phyloP scores from a whole-genome alignment of 2,888 invertebrate species.

The Cistogaster globosa region DNA sequence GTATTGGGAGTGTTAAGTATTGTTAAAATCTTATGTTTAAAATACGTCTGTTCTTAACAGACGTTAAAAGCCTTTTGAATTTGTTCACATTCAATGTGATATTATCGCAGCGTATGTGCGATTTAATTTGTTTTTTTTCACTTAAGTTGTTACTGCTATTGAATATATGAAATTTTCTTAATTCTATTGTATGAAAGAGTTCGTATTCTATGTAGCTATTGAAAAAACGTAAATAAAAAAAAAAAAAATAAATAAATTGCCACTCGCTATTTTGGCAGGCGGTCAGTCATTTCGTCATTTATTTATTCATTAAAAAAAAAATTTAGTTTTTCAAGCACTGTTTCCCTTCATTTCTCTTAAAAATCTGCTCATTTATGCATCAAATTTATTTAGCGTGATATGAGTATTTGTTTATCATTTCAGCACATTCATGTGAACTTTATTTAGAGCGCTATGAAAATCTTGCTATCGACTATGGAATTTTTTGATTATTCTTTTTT shows the following conservation, averaged over 20 bases:
- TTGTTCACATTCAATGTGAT: slow-evolving; percentile 67
- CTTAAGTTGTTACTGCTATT: slow-evolving; percentile 38
- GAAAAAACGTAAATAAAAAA: slow-evolving; percentile 15
- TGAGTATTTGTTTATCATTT: slow-evolving; percentile 10
- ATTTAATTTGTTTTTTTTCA: slow-evolving; percentile 71
- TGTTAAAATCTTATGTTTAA: slow-evolving; percentile 12
- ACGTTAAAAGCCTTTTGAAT: slow-evolving; percentile 72
- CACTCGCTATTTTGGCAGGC: slow-evolving; percentile 54
- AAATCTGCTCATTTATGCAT: not conserved
- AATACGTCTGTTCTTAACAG: slow-evolving; percentile 70
- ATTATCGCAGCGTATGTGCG: slow-evolving; percentile 79
- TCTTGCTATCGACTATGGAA: no score
- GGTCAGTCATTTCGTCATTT: slow-evolving; percentile 42
- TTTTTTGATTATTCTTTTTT: no score
- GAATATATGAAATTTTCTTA: slow-evolving; percentile 49
- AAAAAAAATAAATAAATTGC: slow-evolving; percentile 21
- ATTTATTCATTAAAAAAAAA: slow-evolving; percentile 31
- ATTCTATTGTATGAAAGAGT: slow-evolving; percentile 38
- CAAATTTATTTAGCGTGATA: slow-evolving; percentile 4
- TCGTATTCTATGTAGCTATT: slow-evolving; percentile 15
- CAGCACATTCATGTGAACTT: not conserved
- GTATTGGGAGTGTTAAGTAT: slow-evolving; percentile 23
- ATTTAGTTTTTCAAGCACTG: not conserved
- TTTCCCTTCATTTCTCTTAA: slow-evolving; percentile 3
- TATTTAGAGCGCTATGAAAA: slow-evolving; percentile 30